Percentiles rank a stretch among this genome's conserved stretches.
Conservation (phyloP, 64 coral and sea anemone genomes). For the Actinia tenebrosa region DNA sequence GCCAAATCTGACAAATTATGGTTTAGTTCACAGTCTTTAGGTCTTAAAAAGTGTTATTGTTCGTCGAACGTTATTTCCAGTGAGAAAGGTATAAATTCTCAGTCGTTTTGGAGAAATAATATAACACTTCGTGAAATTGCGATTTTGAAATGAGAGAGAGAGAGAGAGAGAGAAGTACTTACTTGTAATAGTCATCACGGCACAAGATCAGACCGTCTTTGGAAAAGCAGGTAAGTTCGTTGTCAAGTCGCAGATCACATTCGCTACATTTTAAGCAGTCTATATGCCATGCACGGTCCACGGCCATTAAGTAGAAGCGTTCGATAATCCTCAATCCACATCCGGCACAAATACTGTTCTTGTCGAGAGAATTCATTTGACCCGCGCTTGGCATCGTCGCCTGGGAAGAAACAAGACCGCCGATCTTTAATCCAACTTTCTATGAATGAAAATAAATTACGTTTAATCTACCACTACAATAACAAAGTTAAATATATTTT, state of each 20-base stretch:
- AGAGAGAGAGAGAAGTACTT: background rate
- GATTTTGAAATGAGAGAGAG: background rate
- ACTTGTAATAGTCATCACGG: slow-evolving; percentile 85
- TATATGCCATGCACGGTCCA: slow-evolving; percentile 69
- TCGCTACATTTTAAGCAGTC: slow-evolving; percentile 83
- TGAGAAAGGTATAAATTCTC: background rate
- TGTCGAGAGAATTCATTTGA: slow-evolving; percentile 51
- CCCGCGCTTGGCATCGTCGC: slow-evolving; percentile 65
- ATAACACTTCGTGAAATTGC: background rate
- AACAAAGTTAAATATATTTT: background rate
- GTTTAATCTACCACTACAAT: background rate
- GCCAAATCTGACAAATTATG: background rate
- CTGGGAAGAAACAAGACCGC: background rate
- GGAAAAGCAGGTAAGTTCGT: slow-evolving; percentile 83
- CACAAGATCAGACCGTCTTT: slow-evolving; percentile 87
- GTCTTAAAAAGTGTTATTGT: background rate
- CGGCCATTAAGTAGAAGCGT: slow-evolving; percentile 84
- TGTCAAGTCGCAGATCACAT: slow-evolving; percentile 73
- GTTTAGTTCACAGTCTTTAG: background rate
- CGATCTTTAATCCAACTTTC: background rate
- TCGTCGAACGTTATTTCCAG: background rate
- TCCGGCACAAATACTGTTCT: slow-evolving; percentile 75
- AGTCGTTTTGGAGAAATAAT: background rate
- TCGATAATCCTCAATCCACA: slow-evolving; percentile 69
- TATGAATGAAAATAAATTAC: background rate